A percentile compares a stretch with the other conserved stretches of the same genome.
Evolutionary conservation across 30 jellyfish, hydroid and myxozoan species (phyloP).

Genomic region (Chrysaora quinquecirrha): DNA sequence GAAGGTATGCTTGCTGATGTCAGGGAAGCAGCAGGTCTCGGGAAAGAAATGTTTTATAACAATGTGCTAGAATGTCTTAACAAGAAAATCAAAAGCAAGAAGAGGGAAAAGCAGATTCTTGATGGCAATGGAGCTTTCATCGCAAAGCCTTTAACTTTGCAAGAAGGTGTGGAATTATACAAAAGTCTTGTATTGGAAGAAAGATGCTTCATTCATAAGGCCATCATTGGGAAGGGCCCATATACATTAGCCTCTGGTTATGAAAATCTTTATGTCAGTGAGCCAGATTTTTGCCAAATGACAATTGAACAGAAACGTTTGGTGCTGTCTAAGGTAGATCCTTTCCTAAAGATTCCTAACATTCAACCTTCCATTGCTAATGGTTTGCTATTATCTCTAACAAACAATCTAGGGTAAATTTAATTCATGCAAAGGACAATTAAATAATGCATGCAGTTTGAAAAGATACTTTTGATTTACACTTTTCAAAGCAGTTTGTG

Average conservation of each 20-base stretch:
- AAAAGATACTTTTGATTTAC: no score
- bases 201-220: conserved; percentile 13
- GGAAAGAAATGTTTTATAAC: conserved; percentile 18
- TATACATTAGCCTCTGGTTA: neutral
- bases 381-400: neutral
- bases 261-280: neutral
- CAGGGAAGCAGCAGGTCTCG: conserved; percentile 4
- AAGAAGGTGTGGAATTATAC: neutral
- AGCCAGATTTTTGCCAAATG: neutral
- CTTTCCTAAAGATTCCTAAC: neutral
- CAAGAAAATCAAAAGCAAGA: neutral
- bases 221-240: conserved; percentile 28
- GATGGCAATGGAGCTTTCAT: neutral
- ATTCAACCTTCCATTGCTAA: neutral
- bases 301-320: neutral
- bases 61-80: conserved; percentile 21
- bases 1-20: conserved; percentile 24
- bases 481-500: no score
- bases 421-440: no score
- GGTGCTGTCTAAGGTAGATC: neutral
- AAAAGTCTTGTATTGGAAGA: neutral
- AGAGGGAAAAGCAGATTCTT: neutral
- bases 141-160: neutral
- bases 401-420: neutral
- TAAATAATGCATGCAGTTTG: no score